Evolutionary conservation across 2,888 invertebrate species (phyloP), one percentile per base, ranked within the genome.

Genomic region (Agonopterix arenella): DNA sequence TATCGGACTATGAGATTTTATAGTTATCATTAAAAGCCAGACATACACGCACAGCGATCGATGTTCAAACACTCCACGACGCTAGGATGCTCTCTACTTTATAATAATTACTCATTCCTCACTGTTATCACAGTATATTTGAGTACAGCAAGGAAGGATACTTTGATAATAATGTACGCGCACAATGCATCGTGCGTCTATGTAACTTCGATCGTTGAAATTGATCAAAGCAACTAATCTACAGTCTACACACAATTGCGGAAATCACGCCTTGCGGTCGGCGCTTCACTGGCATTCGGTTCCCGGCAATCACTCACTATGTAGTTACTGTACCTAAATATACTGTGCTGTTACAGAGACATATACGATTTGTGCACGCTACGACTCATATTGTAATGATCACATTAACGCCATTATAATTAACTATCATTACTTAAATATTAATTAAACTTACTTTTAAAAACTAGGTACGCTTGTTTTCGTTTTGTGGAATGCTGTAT

Each of bases 401-500:
- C 88, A 86, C 86, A 88, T 83, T 78, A 77, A 88, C 82, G 84
- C 80, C 75, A 80, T 83, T 70, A 73, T 76, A 74, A 76, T 82
- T 84, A 84, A 44, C 71, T 81, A 80, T 48, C 55, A 66, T 70
- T 71, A 72, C 72, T 73, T 77, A 72, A 70, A 68, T 57, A 60
- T 70, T 69, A 71, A 59, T 70, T 78, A 77, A 70, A 54, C 64
- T 74, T 76, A 77, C 61, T 66, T 76, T 28, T 28, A 72, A 76
- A 62, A 76, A 68, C 80, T 83, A 83, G 70, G 73, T 76, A 83
- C 76, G 74, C 73, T 80, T 73, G 77, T 73, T 79, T 79, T 83
- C 77, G 70, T 74, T 71, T 72, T 75, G 84, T 86, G 88, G 88
- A 89, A 89, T 88, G 88, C 88, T 76, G 76, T 77, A 79, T 72